phyloP scores from a whole-genome alignment of 2,797 vertebrate species.

The Manis crassicaudata region DNA sequence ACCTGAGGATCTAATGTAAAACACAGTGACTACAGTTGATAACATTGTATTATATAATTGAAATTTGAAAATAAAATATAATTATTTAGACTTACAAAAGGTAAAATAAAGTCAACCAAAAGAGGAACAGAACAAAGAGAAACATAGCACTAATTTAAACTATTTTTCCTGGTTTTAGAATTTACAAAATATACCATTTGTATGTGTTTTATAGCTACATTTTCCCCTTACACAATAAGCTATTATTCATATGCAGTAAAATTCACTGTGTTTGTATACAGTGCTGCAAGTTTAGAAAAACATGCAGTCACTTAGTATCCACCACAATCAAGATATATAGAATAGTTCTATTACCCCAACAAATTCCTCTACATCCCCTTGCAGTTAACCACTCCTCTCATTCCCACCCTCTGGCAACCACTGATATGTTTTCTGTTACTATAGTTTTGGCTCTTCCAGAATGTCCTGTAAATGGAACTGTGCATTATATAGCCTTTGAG shows the following conservation, averaged over 20 bases:
- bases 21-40: background rate
- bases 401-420: background rate
- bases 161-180: constrained; percentile 43
- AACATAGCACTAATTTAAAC: constrained; percentile 16
- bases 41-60: background rate
- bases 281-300: constrained; percentile 43
- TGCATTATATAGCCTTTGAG: background rate
- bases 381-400: background rate
- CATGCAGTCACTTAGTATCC: background rate
- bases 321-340: constrained; percentile 40
- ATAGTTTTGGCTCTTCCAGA: constrained; percentile 33
- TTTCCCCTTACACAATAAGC: constrained; percentile 35
- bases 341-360: background rate
- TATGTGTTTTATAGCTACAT: background rate
- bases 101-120: constrained; percentile 43
- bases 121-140: constrained; percentile 7
- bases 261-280: constrained; percentile 6
- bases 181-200: constrained; percentile 22
- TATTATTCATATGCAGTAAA: constrained; percentile 20
- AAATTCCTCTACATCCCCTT: background rate
- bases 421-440: background rate
- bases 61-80: constrained; percentile 16
- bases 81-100: constrained; percentile 43
- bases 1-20: constrained; percentile 33
- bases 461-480: constrained; percentile 6